phyloP scores from a whole-genome alignment of 2,888 invertebrate genomes.

The Drosophila nigricruria region DNA sequence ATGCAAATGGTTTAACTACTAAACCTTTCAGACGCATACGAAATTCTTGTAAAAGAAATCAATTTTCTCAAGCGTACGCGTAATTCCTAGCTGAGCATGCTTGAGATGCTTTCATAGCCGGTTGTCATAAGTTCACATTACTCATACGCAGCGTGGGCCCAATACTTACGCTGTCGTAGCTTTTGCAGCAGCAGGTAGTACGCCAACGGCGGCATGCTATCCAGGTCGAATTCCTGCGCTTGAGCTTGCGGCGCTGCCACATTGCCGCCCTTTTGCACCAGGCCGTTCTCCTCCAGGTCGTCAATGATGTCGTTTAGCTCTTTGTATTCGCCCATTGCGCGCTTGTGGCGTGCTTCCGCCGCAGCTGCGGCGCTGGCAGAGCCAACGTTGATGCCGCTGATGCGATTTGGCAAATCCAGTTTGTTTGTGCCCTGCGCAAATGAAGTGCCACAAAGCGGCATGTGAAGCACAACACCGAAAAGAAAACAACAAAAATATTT shows the following conservation, averaged over 20 bases:
- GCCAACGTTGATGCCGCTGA: constrained; percentile 40
- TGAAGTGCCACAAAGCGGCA: constrained; percentile 60
- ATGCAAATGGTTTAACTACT: constrained; percentile 2
- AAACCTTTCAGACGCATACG: constrained; percentile 2
- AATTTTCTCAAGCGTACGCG: constrained; percentile 11
- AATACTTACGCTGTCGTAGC: constrained; percentile 76
- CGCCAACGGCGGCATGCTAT: constrained; percentile 80
- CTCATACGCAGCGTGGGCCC: constrained; percentile 45
- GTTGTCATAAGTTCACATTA: constrained; percentile 36
- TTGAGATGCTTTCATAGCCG: constrained; percentile 20
- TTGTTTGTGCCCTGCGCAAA: constrained; percentile 72
- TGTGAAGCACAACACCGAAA: constrained; percentile 27
- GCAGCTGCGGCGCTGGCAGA: constrained; percentile 35
- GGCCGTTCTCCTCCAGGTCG: constrained; percentile 75
- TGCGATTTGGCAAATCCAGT: constrained; percentile 75
- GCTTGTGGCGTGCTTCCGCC: constrained; percentile 77
- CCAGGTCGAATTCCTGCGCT: constrained; percentile 76
- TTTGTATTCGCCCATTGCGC: constrained; percentile 73
- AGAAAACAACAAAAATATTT: constrained; percentile 60
- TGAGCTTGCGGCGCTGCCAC: constrained; percentile 41
- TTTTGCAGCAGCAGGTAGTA: constrained; percentile 81
- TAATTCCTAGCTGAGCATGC: constrained; percentile 12
- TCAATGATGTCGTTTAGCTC: constrained; percentile 79
- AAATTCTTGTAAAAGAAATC: constrained; percentile 6
- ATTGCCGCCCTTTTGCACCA: constrained; percentile 55